Conservation (phyloP, 2,113 vertebrate genomes). For the Microtus ochrogaster region DNA sequence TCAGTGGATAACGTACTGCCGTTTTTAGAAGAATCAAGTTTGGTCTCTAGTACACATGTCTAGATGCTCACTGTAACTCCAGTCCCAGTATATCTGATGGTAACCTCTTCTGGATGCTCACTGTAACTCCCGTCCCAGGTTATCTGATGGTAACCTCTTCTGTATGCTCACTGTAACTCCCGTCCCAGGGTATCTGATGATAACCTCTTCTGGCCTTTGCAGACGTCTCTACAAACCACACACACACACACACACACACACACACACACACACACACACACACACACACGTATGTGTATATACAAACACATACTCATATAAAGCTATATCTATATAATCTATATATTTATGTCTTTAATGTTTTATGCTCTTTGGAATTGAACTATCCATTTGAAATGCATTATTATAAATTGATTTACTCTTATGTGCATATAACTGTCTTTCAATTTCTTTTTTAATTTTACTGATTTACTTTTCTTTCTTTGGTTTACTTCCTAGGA, state of each 20-base stretch:
- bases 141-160: too few relatives aligned
- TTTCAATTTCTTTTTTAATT: neutral
- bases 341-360: neutral
- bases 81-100: neutral
- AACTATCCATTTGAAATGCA: neutral
- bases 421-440: neutral
- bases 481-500: neutral
- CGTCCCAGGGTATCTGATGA: neutral
- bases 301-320: neutral
- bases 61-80: too few relatives aligned
- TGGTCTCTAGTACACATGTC: neutral
- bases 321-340: too few relatives aligned
- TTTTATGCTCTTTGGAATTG: neutral
- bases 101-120: neutral
- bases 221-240: neutral
- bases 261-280: fast-evolving
- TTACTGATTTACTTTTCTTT: neutral
- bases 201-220: too few relatives aligned
- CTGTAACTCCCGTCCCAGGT: too few relatives aligned
- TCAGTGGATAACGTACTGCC: neutral
- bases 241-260: too few relatives aligned
- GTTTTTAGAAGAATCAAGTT: neutral
- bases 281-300: neutral
- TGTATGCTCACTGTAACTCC: too few relatives aligned
- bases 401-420: constrained; percentile 32